Conservation (phyloP, 2,888 invertebrate genomes). For the Diaprepes abbreviatus region DNA sequence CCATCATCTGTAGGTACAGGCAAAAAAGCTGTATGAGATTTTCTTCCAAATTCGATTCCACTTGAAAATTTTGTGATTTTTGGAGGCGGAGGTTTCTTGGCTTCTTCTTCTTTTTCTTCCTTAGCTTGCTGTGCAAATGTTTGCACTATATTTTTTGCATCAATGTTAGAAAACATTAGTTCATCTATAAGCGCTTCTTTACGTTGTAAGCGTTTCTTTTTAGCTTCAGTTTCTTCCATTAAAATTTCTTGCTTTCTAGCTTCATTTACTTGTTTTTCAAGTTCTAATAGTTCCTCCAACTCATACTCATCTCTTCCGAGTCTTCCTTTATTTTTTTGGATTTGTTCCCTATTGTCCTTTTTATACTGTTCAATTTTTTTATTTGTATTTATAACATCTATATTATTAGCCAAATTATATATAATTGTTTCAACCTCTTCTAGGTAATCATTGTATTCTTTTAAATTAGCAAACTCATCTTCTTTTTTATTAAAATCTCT, state of each 20-base stretch:
- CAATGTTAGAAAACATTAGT: conserved; percentile 91
- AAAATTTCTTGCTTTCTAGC: conserved; percentile 78
- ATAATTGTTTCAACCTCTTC: conserved; percentile 95
- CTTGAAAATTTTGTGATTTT: conserved; percentile 84
- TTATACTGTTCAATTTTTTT: conserved; percentile 92
- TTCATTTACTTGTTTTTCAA: conserved; percentile 85
- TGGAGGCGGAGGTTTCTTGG: conserved; percentile 63
- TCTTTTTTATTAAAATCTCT: conserved; percentile 95
- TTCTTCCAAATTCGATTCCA: conserved; percentile 85
- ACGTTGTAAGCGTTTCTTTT: conserved; percentile 86
- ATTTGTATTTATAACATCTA: conserved; percentile 90
- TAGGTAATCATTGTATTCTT: conserved; percentile 94
- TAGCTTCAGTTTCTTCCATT: conserved; percentile 78
- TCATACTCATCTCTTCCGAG: conserved; percentile 87
- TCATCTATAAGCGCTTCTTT: conserved; percentile 96
- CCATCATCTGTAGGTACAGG: conserved; percentile 83
- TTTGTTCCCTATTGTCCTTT: conserved; percentile 88
- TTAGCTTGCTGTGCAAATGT: conserved; percentile 80
- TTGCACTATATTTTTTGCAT: conserved; percentile 89
- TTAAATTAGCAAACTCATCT: conserved; percentile 87
- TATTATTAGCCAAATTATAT: conserved; percentile 90
- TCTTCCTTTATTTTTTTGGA: conserved; percentile 84
- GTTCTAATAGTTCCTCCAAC: conserved; percentile 86
- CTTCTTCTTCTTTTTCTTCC: conserved; percentile 71
- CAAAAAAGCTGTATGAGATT: conserved; percentile 74